Evolutionary conservation across 2,797 vertebrate species (phyloP), one percentile per base, ranked within the genome.

Genomic region (Squalus acanthias): DNA sequence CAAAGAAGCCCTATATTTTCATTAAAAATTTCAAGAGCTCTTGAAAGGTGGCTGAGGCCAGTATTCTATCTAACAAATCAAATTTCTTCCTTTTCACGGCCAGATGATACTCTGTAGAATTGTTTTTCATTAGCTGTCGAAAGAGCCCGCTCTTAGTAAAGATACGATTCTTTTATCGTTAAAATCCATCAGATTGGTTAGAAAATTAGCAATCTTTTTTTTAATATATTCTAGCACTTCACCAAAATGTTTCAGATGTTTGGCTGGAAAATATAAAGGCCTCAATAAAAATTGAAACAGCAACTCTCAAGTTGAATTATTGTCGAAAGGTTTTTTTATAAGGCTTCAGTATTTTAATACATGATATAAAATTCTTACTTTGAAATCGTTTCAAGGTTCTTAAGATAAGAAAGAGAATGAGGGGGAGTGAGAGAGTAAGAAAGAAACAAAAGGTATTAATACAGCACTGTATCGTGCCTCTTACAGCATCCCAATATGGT

Each of bases 11-110:
- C 39, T 39, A 67, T 69, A 22, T 39, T 93, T 67, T 93, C 63
- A 93, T 24, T 93, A 93, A 93, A 69, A 91, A 46, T 39, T 93
- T 69, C 63, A 93, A 93, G 63, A 46, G 91, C n/a, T 93, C n/a
- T 93, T 69, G 63, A n/a, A 93, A 93, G 65, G 24, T 1, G 3
- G 8, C n/a, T 67, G 65, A 69, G 65, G 22, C n/a, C 39, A 10
- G 6, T 24, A 2, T 67, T 65, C n/a, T 93, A 93, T 69, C 65
- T 0, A 69, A 65, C 13, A 69, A 93, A 93, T 69, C 91, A 67
- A 93, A 93, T 46, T 33, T 67, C 89, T n/a, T 67, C 63, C 33
- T 93, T 46, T 93, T 69, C n/a, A 93, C 63, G 3, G 7, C 9
- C 17, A 67, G 65, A 46, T n/a, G 60, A 65, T 92, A 67, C 17